Conservation (phyloP, 2,113 vertebrate species). For the Python bivittatus region DNA sequence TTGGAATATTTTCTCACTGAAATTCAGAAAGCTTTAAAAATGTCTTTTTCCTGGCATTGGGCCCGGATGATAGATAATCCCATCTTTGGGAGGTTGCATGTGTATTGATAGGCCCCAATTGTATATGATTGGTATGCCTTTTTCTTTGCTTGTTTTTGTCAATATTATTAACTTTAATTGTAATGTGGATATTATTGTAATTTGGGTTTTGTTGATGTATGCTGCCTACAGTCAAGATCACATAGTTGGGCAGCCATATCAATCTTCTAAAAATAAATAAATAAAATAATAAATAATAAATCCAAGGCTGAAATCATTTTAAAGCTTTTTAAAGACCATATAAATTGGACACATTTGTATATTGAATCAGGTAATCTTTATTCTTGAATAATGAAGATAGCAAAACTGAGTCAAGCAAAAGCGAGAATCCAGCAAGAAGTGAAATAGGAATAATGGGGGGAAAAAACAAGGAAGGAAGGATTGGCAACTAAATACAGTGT, state of each 20-base stretch:
- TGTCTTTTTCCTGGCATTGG: not conserved
- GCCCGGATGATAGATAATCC: not conserved
- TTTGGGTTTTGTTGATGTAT: not conserved
- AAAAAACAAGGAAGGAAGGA: too few relatives aligned
- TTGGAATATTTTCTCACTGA: not conserved
- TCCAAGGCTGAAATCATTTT: not conserved
- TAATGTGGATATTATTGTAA: not conserved
- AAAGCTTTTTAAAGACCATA: not conserved
- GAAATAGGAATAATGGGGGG: too few relatives aligned
- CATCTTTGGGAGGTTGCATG: not conserved
- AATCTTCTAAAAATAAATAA: not conserved
- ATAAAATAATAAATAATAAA: not conserved
- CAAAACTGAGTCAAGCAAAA: too few relatives aligned
- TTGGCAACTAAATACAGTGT: too few relatives aligned
- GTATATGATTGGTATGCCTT: not conserved
- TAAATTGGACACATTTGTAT: not conserved
- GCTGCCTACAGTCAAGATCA: not conserved
- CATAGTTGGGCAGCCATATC: not conserved
- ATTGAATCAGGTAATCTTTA: not conserved
- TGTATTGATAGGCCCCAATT: not conserved
- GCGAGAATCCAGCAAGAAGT: too few relatives aligned
- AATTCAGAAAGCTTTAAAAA: not conserved
- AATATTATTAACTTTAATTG: not conserved
- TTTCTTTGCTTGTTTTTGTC: not conserved
- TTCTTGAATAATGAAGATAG: not conserved